Evolutionary conservation across 2,113 vertebrate species (phyloP).

Genomic region (Xenopus borealis): DNA sequence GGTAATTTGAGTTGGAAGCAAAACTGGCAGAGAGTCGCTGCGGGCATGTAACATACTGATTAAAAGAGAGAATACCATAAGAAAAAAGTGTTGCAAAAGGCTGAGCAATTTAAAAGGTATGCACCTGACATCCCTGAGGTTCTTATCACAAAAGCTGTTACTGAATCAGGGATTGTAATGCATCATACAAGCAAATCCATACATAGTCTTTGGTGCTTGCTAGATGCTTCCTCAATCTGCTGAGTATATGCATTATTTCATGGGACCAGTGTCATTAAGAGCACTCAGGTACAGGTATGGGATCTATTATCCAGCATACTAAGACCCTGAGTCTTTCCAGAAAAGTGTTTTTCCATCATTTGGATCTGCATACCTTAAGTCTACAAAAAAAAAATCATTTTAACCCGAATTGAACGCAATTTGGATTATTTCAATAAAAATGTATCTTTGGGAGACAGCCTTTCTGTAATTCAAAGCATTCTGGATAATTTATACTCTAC

Average conservation of each 20-base stretch:
- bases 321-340: no score
- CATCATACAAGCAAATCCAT: slow-evolving; percentile 12
- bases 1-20: slow-evolving; percentile 32
- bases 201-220: slow-evolving; percentile 13
- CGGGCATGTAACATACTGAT: slow-evolving; percentile 39
- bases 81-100: slow-evolving; percentile 23
- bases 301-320: no score
- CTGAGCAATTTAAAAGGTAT: slow-evolving; percentile 44
- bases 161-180: slow-evolving; percentile 30
- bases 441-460: no score
- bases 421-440: no score
- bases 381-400: no score
- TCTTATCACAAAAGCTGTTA: slow-evolving; percentile 20
- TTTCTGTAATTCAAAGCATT: no score
- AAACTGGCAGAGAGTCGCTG: slow-evolving; percentile 33
- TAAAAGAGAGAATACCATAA: slow-evolving; percentile 34
- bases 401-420: no score
- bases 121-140: slow-evolving; percentile 28
- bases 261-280: no score
- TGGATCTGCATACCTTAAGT: no score
- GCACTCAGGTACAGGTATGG: no score
- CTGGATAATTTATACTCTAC: no score
- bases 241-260: neutral
- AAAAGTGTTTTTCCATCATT: no score
- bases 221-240: slow-evolving; percentile 7